Percentiles rank a stretch among this genome's conserved stretches.
These are phyloP conservation scores for Strigamia maritima DNA, from an alignment of 2,888 invertebrate genomes.

Conservation along the genomic window DNA sequence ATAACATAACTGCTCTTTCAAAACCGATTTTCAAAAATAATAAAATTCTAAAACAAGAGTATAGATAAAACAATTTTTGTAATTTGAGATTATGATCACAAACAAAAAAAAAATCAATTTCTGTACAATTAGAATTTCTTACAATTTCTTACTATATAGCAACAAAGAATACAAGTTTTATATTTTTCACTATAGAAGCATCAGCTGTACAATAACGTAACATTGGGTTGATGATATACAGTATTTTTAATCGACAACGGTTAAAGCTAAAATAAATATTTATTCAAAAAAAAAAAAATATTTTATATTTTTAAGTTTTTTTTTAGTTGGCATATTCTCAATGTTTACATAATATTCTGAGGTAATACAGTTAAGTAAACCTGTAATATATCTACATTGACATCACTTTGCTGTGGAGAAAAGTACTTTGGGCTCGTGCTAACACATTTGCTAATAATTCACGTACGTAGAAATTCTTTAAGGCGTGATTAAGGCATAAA, in stretches of 20 bases:
- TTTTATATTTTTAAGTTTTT: too few relatives aligned
- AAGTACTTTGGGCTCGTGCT: too few relatives aligned
- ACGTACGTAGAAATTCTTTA: background rate
- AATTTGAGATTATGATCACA: background rate
- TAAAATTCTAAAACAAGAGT: constrained; percentile 30
- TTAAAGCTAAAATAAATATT: background rate
- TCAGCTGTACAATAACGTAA: background rate
- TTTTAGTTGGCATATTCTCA: too few relatives aligned
- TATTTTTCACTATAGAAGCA: background rate
- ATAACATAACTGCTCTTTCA: background rate
- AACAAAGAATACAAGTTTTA: background rate
- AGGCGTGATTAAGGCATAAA: constrained; percentile 19
- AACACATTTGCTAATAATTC: background rate
- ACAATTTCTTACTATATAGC: too few relatives aligned
- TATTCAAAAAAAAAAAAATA: too few relatives aligned
- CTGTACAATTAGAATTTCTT: too few relatives aligned
- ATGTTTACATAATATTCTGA: too few relatives aligned
- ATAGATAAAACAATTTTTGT: background rate
- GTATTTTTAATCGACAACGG: background rate
- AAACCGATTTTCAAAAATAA: background rate
- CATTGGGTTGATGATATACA: background rate
- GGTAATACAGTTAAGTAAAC: too few relatives aligned
- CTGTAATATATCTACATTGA: too few relatives aligned
- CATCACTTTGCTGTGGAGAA: too few relatives aligned
- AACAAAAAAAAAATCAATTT: background rate